Evolutionary conservation across 1,140 invertebrate genomes (phyloP).

Genomic region (Saccostrea cuccullata): DNA sequence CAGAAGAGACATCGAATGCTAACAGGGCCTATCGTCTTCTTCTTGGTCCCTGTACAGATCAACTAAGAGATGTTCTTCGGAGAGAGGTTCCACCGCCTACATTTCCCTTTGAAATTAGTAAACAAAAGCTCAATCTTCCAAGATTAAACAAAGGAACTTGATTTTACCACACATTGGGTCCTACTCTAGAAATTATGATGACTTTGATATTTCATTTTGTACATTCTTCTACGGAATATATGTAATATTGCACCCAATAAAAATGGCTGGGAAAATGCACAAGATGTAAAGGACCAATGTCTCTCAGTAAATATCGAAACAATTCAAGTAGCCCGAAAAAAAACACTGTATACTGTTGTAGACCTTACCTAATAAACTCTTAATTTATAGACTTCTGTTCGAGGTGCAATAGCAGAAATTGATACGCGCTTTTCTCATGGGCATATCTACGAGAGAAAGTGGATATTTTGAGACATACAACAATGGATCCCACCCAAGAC

Average conservation of each 20-base stretch:
- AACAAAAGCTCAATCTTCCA: neutral
- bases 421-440: neutral
- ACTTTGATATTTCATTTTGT: neutral
- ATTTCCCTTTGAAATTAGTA: neutral
- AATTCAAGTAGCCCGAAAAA: slow-evolving; percentile 7
- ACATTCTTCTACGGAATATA: slow-evolving; percentile 33
- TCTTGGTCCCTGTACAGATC: no score
- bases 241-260: neutral
- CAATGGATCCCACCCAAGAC: no score
- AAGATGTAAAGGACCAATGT: neutral
- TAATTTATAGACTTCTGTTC: neutral
- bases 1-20: slow-evolving; percentile 9
- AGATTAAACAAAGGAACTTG: neutral
- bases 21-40: neutral
- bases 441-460: neutral
- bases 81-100: neutral
- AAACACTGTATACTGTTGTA: neutral
- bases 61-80: neutral
- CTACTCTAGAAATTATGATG: slow-evolving; percentile 15
- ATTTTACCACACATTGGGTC: neutral
- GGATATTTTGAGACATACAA: no score
- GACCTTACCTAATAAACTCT: neutral
- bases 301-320: slow-evolving; percentile 19
- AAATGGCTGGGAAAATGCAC: slow-evolving; percentile 14
- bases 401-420: neutral